phyloP scores from a whole-genome alignment of 2,113 vertebrate genomes.

The Bos taurus region DNA sequence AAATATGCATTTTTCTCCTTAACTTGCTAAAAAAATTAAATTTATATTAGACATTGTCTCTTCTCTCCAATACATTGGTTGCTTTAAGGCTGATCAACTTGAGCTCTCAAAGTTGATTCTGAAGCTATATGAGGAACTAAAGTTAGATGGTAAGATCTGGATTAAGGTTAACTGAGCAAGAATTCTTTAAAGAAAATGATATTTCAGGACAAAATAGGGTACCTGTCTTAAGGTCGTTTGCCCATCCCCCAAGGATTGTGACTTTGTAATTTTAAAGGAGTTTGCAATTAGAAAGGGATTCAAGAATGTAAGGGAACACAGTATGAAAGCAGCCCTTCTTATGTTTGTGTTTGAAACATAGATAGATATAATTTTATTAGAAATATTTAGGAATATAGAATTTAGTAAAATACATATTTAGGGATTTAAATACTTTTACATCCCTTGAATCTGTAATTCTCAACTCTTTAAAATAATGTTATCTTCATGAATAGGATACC shows the following conservation, averaged over 20 bases:
- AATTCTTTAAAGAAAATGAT: not conserved
- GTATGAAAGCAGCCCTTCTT: not conserved
- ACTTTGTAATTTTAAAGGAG: not conserved
- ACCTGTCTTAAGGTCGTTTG: not conserved
- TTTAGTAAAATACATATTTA: not conserved
- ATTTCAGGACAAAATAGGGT: not conserved
- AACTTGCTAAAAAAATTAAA: not conserved
- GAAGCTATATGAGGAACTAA: not conserved
- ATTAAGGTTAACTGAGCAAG: not conserved
- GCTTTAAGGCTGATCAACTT: not conserved
- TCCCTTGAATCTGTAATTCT: not conserved
- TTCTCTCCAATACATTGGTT: not conserved
- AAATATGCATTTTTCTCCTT: not conserved
- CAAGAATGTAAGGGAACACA: not conserved
- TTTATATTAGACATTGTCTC: not conserved
- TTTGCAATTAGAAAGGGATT: not conserved
- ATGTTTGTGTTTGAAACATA: not conserved
- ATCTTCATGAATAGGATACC: not conserved
- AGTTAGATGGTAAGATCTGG: not conserved
- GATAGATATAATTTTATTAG: not conserved
- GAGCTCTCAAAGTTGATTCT: not conserved
- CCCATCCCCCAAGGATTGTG: not conserved
- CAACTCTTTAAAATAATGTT: not conserved
- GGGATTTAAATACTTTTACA: not conserved
- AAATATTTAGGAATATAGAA: not conserved